Evolutionary conservation across 2,888 invertebrate genomes (phyloP).

Genomic region (Chymomyza procnemis): DNA sequence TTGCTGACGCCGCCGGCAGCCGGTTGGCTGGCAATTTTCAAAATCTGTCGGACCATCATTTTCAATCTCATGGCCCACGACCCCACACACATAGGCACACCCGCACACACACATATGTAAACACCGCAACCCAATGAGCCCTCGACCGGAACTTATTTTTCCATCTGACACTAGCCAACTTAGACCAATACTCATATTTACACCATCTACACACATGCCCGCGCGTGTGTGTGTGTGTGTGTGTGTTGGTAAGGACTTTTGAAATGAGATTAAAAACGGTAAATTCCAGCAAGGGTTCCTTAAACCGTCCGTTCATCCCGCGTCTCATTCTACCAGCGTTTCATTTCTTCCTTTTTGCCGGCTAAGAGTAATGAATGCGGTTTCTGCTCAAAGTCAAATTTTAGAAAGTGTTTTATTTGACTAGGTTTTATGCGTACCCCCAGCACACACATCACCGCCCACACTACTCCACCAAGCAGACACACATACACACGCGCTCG

Average conservation of each 20-base stretch:
- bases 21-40: conserved; percentile 49
- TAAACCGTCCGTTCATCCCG: conserved; percentile 12
- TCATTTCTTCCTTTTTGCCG: conserved; percentile 38
- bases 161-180: conserved; percentile 70
- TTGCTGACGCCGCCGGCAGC: conserved; percentile 14
- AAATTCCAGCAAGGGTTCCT: conserved; percentile 69
- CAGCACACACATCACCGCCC: not conserved
- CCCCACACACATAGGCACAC: conserved; percentile 18
- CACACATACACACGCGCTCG: not conserved
- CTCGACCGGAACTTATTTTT: conserved; percentile 73
- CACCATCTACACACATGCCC: conserved; percentile 52
- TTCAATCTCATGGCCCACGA: conserved; percentile 45
- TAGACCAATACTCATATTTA: conserved; percentile 72
- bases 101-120: not conserved
- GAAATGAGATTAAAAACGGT: conserved; percentile 73
- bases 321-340: conserved; percentile 4
- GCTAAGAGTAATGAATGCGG: conserved; percentile 77
- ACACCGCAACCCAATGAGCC: conserved; percentile 40
- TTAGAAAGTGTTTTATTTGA: conserved; percentile 73
- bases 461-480: not conserved
- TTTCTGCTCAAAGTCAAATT: conserved; percentile 72
- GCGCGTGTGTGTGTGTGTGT: conserved; percentile 16
- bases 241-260: conserved; percentile 56
- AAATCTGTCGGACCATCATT: conserved; percentile 72
- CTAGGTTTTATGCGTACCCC: conserved; percentile 47